Evolutionary conservation across 2,113 vertebrate genomes (phyloP).

Genomic region (Cephalophus harveyi): DNA sequence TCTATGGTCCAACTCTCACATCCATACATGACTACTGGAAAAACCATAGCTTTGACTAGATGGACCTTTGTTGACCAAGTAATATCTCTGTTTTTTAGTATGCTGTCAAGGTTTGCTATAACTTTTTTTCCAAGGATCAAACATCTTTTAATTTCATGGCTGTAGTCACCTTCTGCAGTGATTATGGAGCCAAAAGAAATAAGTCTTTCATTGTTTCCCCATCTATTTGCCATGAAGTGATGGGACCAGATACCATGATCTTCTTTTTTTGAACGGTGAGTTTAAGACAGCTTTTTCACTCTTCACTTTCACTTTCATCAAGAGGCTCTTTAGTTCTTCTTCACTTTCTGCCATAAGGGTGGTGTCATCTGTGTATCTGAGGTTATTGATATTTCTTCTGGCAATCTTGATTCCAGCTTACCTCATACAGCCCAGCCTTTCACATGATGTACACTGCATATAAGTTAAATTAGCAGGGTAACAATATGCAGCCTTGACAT

Average conservation of each 20-base stretch:
- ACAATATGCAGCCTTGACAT: neutral
- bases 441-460: neutral
- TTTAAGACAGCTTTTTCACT: neutral
- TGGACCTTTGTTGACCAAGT: neutral
- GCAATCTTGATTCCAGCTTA: neutral
- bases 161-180: neutral
- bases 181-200: neutral
- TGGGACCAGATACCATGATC: neutral
- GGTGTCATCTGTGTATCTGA: neutral
- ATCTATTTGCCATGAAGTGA: neutral
- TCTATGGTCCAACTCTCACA: neutral
- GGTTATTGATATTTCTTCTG: neutral
- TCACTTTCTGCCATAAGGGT: neutral
- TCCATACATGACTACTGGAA: neutral
- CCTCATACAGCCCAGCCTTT: neutral
- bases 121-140: neutral
- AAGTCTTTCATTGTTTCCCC: neutral
- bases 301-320: neutral
- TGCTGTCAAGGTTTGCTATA: neutral
- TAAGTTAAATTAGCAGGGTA: neutral
- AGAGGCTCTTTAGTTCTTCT: neutral
- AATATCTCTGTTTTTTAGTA: neutral
- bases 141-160: neutral
- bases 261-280: neutral
- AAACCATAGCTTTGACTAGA: neutral